Conservation (phyloP, 2,797 vertebrate species). For the Chromis chromis region DNA sequence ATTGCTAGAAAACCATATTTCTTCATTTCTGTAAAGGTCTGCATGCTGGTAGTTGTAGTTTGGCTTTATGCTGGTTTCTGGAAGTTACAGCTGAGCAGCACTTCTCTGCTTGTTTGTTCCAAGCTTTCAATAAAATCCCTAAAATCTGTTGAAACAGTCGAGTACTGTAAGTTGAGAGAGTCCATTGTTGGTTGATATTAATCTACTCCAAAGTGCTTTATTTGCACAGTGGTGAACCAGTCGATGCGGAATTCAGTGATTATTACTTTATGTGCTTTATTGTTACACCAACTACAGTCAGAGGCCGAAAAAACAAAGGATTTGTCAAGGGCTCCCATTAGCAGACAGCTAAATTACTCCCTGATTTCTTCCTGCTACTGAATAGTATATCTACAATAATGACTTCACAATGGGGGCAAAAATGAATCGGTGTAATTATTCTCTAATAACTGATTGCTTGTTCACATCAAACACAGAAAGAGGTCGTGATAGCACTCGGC, state of each 20-base stretch:
- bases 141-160: slow-evolving; percentile 6
- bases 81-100: no score
- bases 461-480: slow-evolving; percentile 52
- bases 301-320: slow-evolving; percentile 17
- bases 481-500: slow-evolving; percentile 17
- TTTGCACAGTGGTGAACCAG: slow-evolving; percentile 3
- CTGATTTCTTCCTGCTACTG: slow-evolving; percentile 44
- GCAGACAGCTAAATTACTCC: slow-evolving; percentile 54
- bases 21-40: background rate
- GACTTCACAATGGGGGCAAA: slow-evolving; percentile 40
- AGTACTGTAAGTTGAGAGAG: background rate
- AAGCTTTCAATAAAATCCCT: slow-evolving; percentile 16
- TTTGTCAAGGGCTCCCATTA: slow-evolving; percentile 44
- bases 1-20: slow-evolving; percentile 9
- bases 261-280: slow-evolving; percentile 28
- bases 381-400: slow-evolving; percentile 47
- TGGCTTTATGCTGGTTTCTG: no score
- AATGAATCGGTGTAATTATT: slow-evolving; percentile 62
- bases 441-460: slow-evolving; percentile 59
- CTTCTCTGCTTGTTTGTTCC: slow-evolving; percentile 16
- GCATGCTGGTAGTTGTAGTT: no score
- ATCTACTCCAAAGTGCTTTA: slow-evolving; percentile 24
- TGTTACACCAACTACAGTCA: slow-evolving; percentile 9
- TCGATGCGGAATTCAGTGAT: slow-evolving; percentile 27
- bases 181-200: slow-evolving; percentile 10